These are phyloP conservation scores for Sebastes itinus DNA, from an alignment of 2,797 vertebrate genomes.

Conservation along the genomic window DNA sequence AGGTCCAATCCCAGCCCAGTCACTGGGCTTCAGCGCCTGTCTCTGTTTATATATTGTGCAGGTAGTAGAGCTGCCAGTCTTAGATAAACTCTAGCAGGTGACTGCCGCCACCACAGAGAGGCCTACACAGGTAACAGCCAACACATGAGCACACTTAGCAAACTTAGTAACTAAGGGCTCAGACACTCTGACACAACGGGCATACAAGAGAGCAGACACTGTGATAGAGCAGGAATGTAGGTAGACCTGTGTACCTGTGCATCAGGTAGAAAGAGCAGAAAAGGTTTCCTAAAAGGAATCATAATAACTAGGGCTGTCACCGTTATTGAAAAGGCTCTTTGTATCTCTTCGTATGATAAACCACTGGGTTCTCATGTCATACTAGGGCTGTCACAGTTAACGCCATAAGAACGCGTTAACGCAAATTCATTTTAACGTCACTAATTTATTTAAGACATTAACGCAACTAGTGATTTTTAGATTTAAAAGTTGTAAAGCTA, in stretches of 20 bases:
- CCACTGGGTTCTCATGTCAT: too few relatives aligned
- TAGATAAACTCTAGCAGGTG: slow-evolving; percentile 47
- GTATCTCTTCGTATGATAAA: too few relatives aligned
- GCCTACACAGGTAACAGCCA: slow-evolving; percentile 33
- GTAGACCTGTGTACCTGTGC: background rate
- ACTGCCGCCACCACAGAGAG: slow-evolving; percentile 16
- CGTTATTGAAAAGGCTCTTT: too few relatives aligned
- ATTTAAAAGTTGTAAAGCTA: too few relatives aligned
- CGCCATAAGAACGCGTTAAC: too few relatives aligned
- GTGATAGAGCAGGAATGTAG: background rate
- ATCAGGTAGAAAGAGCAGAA: background rate
- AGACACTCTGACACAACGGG: slow-evolving; percentile 5
- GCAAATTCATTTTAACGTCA: too few relatives aligned
- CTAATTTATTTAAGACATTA: too few relatives aligned
- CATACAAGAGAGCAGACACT: background rate
- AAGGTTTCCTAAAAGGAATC: background rate
- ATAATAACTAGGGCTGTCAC: too few relatives aligned
- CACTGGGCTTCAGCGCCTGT: slow-evolving; percentile 1
- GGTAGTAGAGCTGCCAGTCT: slow-evolving; percentile 35
- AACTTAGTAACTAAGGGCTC: slow-evolving; percentile 33
- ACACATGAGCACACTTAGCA: slow-evolving; percentile 18
- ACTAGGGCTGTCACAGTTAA: too few relatives aligned
- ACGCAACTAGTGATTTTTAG: too few relatives aligned
- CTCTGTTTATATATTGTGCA: slow-evolving; percentile 42
- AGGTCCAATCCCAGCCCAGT: background rate